A percentile compares a stretch with the other conserved stretches of the same genome.
phyloP scores from a whole-genome alignment of 2,113 vertebrate genomes.

The Bubo blakistoni region DNA sequence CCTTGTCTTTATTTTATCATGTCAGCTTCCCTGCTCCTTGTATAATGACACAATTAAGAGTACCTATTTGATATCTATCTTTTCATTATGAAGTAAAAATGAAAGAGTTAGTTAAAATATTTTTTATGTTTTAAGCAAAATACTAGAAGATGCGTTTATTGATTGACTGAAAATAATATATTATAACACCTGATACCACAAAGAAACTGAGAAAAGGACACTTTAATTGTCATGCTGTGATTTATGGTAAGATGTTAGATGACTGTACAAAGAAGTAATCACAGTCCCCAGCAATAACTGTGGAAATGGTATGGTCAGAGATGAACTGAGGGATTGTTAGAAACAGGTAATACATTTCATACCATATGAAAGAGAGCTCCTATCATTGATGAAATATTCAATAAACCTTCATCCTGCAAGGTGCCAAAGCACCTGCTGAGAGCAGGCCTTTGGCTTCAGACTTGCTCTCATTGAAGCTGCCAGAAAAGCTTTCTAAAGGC shows the following conservation, averaged over 20 bases:
- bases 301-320: not conserved
- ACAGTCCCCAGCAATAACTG: not conserved
- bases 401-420: not conserved
- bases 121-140: not conserved
- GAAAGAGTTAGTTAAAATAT: not conserved
- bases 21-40: not conserved
- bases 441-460: not conserved
- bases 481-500: not conserved
- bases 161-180: not conserved
- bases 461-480: not conserved
- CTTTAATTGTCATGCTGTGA: not conserved
- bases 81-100: not conserved
- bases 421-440: not conserved
- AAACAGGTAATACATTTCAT: not conserved
- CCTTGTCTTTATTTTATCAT: not conserved
- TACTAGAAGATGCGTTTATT: not conserved
- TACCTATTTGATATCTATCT: not conserved
- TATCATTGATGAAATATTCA: not conserved
- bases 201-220: not conserved
- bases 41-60: not conserved
- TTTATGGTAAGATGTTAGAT: not conserved
- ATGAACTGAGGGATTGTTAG: rapidly evolving
- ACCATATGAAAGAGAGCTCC: not conserved
- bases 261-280: not conserved
- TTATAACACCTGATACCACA: not conserved